These are phyloP conservation scores for Petrocephalus schoutedeni DNA, from an alignment of 2,797 vertebrate species.

Conservation along the genomic window DNA sequence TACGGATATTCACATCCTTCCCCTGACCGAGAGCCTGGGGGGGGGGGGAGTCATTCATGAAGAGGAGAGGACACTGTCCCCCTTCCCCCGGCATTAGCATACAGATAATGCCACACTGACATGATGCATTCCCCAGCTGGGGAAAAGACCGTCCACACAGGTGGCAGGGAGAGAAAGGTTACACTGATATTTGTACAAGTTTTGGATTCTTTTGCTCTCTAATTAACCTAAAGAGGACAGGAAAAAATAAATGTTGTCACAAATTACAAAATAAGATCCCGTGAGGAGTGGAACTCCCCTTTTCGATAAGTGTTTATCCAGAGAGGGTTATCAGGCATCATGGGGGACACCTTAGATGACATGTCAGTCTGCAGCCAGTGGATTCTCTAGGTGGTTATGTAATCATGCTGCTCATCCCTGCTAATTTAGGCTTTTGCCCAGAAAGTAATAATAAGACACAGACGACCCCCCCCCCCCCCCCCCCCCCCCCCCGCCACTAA, in stretches of 20 bases:
- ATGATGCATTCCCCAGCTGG: constrained; percentile 24
- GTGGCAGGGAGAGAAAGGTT: neutral
- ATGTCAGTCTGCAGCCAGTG: neutral
- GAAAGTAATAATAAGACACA: neutral
- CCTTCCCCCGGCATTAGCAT: neutral
- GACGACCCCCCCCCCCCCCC: neutral
- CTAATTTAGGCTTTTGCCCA: neutral
- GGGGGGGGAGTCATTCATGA: neutral
- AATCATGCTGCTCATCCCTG: neutral
- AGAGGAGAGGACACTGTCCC: neutral
- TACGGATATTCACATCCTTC: constrained; percentile 11
- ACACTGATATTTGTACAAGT: neutral
- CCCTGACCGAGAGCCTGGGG: neutral
- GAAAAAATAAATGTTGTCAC: neutral
- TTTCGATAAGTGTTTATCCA: neutral
- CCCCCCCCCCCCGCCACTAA: neutral
- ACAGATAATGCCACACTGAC: constrained; percentile 39
- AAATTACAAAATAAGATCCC: neutral
- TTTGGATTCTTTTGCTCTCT: constrained; percentile 2
- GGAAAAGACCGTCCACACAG: constrained; percentile 34
- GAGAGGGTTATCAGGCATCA: neutral
- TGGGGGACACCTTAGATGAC: neutral
- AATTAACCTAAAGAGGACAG: neutral
- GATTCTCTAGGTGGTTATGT: neutral
- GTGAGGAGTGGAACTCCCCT: neutral